These are phyloP conservation scores for Caranx melampygus DNA, from an alignment of 2,113 vertebrate species.

Conservation along the genomic window DNA sequence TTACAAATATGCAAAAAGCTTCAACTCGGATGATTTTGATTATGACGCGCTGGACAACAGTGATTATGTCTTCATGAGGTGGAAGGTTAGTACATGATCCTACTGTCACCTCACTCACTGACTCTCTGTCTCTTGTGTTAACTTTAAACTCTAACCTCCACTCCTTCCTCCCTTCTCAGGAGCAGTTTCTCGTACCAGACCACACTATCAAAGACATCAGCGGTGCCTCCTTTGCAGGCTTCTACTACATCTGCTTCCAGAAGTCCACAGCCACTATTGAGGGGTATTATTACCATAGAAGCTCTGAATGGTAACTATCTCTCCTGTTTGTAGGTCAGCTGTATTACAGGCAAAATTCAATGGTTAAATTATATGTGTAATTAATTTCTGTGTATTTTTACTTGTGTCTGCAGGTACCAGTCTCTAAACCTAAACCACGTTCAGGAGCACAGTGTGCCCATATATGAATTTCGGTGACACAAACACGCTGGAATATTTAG, in stretches of 20 bases:
- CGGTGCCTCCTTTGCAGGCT: constrained; percentile 97
- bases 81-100: constrained; percentile 89
- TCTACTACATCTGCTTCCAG: constrained; percentile 99
- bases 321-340: not conserved
- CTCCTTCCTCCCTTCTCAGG: constrained; percentile 78
- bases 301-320: constrained; percentile 93
- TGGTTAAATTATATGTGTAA: not conserved
- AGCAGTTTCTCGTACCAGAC: constrained; percentile 97
- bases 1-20: constrained; percentile 97
- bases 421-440: constrained; percentile 96
- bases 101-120: not conserved
- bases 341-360: not conserved
- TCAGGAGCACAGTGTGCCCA: constrained; percentile 93
- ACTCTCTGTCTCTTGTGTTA: not conserved
- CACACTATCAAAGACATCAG: constrained; percentile 99
- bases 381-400: constrained; percentile 6
- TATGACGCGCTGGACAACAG: constrained; percentile 94
- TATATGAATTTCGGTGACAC: constrained; percentile 98
- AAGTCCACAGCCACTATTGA: constrained; percentile 98
- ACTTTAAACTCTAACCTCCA: not conserved
- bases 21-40: constrained; percentile 98
- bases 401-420: constrained; percentile 89
- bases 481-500: not conserved
- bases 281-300: constrained; percentile 98
- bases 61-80: constrained; percentile 99